Conservation (phyloP, 2,797 vertebrate genomes). For the Diplodus sargus region DNA sequence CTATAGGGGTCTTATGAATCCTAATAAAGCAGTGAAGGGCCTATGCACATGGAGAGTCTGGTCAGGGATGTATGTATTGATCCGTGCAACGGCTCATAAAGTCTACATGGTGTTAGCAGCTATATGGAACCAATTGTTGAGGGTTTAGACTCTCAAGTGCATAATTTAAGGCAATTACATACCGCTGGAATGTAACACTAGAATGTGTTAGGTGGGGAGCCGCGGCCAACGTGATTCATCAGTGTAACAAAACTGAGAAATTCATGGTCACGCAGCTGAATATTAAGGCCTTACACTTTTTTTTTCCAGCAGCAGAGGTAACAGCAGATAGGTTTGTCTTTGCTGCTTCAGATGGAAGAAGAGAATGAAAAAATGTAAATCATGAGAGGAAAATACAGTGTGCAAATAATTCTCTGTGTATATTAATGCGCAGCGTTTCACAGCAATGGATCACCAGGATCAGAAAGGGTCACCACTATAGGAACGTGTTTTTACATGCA, state of each 20-base stretch:
- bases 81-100: constrained; percentile 3
- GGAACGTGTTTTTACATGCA: neutral
- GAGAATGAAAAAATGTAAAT: neutral
- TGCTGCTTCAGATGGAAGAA: neutral
- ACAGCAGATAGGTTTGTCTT: neutral
- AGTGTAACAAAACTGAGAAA: neutral
- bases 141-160: constrained; percentile 11
- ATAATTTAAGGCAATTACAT: constrained; percentile 21
- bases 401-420: neutral
- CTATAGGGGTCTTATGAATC: constrained; percentile 46
- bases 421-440: neutral
- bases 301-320: neutral
- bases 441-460: neutral
- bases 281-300: neutral
- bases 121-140: constrained; percentile 13
- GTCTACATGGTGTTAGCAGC: neutral
- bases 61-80: constrained; percentile 16
- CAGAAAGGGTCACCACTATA: neutral
- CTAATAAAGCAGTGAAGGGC: constrained; percentile 28
- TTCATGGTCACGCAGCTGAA: neutral
- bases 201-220: constrained; percentile 4
- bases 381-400: neutral
- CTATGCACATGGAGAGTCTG: neutral
- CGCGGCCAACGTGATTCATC: neutral
- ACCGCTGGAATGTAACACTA: neutral